Conservation (phyloP, 1,140 invertebrate genomes). For the Oryctes rhinoceros region DNA sequence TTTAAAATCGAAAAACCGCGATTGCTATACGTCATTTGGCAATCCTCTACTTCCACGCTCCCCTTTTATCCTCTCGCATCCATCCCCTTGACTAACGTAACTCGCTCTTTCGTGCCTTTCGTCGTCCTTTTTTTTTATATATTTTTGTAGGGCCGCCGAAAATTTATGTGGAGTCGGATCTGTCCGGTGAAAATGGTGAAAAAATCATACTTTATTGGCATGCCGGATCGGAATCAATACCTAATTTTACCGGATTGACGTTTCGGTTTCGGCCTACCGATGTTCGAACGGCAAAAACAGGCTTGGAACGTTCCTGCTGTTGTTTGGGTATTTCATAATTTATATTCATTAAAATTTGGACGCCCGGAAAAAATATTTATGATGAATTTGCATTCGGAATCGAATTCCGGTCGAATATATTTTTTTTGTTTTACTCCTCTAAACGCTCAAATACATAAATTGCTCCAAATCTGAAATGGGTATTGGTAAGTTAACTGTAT, state of each 20-base stretch:
- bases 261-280: background rate
- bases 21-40: background rate
- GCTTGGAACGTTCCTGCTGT: background rate
- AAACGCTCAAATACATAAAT: too few species aligned
- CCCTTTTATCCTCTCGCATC: background rate
- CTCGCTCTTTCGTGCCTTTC: background rate
- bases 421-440: too few species aligned
- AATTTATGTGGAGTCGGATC: constrained; percentile 4
- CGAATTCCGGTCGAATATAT: too few species aligned
- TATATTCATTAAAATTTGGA: constrained; percentile 16
- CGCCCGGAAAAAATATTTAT: background rate
- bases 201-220: constrained; percentile 19
- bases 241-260: constrained; percentile 3
- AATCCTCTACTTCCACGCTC: background rate
- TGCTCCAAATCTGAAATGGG: too few species aligned
- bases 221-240: background rate
- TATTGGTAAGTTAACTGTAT: too few species aligned
- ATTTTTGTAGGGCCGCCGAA: background rate
- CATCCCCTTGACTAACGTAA: background rate
- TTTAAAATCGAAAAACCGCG: constrained; percentile 12
- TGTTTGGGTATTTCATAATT: constrained; percentile 9
- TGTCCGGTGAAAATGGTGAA: background rate
- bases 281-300: constrained; percentile 2
- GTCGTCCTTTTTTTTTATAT: background rate
- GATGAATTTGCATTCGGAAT: too few species aligned